These are phyloP conservation scores for Pleuronectes platessa DNA, from an alignment of 2,113 vertebrate genomes.

Conservation along the genomic window DNA sequence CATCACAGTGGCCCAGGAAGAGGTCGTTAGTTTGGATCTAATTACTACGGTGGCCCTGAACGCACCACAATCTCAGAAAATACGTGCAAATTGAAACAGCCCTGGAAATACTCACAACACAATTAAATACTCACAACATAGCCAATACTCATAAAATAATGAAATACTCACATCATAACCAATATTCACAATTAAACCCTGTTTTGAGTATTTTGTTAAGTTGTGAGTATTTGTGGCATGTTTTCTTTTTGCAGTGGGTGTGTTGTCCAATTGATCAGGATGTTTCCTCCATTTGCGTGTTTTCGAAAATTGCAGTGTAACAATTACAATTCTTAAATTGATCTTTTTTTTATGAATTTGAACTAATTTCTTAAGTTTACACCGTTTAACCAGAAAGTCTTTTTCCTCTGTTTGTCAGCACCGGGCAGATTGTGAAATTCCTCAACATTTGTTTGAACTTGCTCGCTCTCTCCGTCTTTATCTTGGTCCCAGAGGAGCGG, in stretches of 20 bases:
- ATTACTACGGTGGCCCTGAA: not conserved
- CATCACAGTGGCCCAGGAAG: slow-evolving; percentile 2
- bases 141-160: too few relatives aligned
- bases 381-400: slow-evolving; percentile 27
- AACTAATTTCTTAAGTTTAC: not conserved
- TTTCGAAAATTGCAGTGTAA: too few relatives aligned
- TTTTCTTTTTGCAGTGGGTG: too few relatives aligned
- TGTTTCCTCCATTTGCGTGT: too few relatives aligned
- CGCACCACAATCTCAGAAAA: not conserved
- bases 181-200: too few relatives aligned
- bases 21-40: slow-evolving; percentile 7
- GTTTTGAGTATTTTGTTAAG: too few relatives aligned
- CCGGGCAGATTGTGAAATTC: slow-evolving; percentile 61
- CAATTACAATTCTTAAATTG: not conserved
- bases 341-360: not conserved
- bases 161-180: too few relatives aligned
- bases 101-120: too few relatives aligned
- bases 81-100: too few relatives aligned
- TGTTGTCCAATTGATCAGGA: too few relatives aligned
- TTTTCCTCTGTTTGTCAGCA: slow-evolving; percentile 40
- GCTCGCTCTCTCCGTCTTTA: slow-evolving; percentile 44
- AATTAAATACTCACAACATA: too few relatives aligned
- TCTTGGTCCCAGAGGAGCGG: slow-evolving; percentile 61
- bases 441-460: slow-evolving; percentile 63
- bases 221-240: too few relatives aligned